Conservation (phyloP, 37 sponge, comb jelly and placozoan species). For the Lycopodina hypogea region DNA sequence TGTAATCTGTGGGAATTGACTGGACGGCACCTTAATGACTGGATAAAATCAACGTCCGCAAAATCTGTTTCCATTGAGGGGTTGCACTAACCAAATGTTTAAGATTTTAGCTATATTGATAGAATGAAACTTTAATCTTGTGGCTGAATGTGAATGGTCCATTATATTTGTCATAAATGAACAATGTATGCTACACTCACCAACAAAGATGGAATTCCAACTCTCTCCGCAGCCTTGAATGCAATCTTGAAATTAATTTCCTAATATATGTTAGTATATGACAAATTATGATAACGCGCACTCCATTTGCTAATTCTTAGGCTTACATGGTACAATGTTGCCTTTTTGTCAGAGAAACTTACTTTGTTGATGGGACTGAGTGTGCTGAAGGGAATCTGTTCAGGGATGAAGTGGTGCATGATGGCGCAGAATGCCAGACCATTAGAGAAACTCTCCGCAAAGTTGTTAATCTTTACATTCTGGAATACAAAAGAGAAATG, state of each 20-base stretch:
- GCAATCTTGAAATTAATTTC: conserved; percentile 66
- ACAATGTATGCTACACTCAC: conserved; percentile 33
- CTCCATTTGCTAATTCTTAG: not conserved
- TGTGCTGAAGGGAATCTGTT: conserved; percentile 69
- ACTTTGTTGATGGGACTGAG: conserved; percentile 60
- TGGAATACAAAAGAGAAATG: conserved; percentile 6
- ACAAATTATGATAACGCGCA: not conserved
- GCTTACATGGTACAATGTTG: too few relatives aligned
- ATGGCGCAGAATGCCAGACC: conserved; percentile 90
- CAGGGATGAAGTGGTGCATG: conserved; percentile 76
- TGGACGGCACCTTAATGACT: too few relatives aligned
- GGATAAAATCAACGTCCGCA: too few relatives aligned
- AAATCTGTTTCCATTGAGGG: too few relatives aligned
- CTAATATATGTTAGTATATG: conserved; percentile 1
- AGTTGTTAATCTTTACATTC: conserved; percentile 70
- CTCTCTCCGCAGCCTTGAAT: conserved; percentile 56
- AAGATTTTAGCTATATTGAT: too few relatives aligned
- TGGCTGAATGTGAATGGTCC: too few relatives aligned
- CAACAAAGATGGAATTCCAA: conserved; percentile 63
- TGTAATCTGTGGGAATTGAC: too few relatives aligned
- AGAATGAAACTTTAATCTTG: too few relatives aligned
- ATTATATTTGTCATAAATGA: too few relatives aligned
- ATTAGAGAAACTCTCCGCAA: conserved; percentile 61
- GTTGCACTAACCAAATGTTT: too few relatives aligned
- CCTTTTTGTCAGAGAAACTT: not conserved